Base-by-base conservation (phyloP, 37 sponge, comb jelly and placozoan species). In the Halisarca cf. caerulea region DNA sequence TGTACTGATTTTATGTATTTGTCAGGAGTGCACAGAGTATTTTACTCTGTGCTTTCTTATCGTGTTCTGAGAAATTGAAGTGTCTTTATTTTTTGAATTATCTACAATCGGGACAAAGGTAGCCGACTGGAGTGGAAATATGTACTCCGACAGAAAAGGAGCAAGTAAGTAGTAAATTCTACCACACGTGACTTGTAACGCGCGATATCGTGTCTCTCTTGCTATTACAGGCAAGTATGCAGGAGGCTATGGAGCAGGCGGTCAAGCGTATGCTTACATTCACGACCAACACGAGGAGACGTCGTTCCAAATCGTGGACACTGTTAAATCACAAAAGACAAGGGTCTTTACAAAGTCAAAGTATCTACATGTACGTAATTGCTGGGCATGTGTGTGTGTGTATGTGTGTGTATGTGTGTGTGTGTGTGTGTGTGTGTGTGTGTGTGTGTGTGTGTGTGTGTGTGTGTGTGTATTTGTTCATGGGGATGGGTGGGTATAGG, bases 301-400 rank as follows among this genome's bases (percentile, higher is more conserved):
- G 0, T 64, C 89, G 23, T 97, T 92, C 86, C 91, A 87, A 60
- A 78, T 97, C 78, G 98, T 97, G 58, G 98, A 97, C 91, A 90
- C 95, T 0, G 77, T 88, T 23, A 81, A 85, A 34, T 70, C 90
- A 2, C 93, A 92, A 84, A 80, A 84, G 88, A 8, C 64, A n/a
- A 2, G 79, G n/a, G 33, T 17, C 53, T 23, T 20, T 71, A 32
- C 36, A 71, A 71, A 32, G 20, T 32, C 39, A 20, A 71, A 71
- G 73, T 35, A 33, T 38, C 37, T 25, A 33, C 28, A 30, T 47
- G 51, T 47, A 11, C 11, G 51, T 47, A 11, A 14, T 6, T 47
- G 51, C 11, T 6, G 6, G 51, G 51, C 64, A 33, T 9, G 82
- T 82, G 43, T 42, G 81, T 81, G 30, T 41, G 30, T 25, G 14